Base-by-base conservation (phyloP, 2,797 vertebrate genomes). In the Sebastes kiyomatsui region DNA sequence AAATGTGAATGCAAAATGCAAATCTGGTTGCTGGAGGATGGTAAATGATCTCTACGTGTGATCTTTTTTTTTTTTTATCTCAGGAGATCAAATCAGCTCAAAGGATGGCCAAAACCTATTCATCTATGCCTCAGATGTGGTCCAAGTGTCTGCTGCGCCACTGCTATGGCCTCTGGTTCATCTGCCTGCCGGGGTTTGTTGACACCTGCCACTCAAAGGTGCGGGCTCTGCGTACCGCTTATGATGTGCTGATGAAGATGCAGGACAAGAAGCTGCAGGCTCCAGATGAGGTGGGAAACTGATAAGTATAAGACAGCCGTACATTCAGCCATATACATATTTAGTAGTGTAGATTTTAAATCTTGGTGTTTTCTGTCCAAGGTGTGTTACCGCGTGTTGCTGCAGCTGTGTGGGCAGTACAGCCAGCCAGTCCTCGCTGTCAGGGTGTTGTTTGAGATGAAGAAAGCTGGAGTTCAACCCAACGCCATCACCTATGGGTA, bases 401-500 rank as follows among this genome's bases (percentile, higher is more conserved):
- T 99, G 97, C 98, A 99, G 85, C 93, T 99, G 55, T 99, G 99
- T 68, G 98, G 99, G 5, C 98, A 99, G 89, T 98, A 99, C 4
- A 97, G 98, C 42, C 98, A 99, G 91, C 99, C 99, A 0, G 99
- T 99, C 65, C 95, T 99, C 80, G 98, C 99, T 0, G 98, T 99
- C 12, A 95, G 96, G 77, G 98, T 99, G 67, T 94, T 99, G 67
- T 99, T 99, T 75, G 99, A 99, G 89, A 99, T 99, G 98, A 98
- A 98, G 93, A 99, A 99, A 91, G 97, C 97, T 18, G 99, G 98
- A 28, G 94, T 99, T 56, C 97, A 99, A 86, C 99, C 99, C 62
- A 99, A 99, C 75, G 99, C 99, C 67, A 99, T 99, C 90, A 99
- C 99, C 23, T 99, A 99, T 0, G 98, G 99, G 33, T 99, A 99